phyloP scores from a whole-genome alignment of 2,113 vertebrate species.

The Odocoileus virginianus region DNA sequence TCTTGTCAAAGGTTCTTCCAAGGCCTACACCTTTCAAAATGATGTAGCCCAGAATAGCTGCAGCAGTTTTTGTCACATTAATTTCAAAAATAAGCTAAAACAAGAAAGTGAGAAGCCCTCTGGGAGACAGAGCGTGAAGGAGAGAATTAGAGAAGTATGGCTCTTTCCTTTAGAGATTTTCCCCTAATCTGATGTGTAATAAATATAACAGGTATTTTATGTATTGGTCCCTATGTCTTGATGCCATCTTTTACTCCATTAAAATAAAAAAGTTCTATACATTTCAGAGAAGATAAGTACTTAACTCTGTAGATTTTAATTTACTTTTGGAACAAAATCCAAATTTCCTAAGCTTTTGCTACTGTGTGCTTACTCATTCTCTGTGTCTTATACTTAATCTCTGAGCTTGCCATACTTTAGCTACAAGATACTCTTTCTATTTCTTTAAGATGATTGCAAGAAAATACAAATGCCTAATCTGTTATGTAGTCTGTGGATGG shows the following conservation, averaged over 20 bases:
- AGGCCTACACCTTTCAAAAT: not conserved
- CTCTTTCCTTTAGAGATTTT: not conserved
- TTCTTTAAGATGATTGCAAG: not conserved
- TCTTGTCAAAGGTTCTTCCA: not conserved
- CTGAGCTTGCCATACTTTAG: not conserved
- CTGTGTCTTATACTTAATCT: not conserved
- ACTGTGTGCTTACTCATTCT: not conserved
- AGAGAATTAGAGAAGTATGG: not conserved
- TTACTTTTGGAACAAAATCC: not conserved
- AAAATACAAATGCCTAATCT: not conserved
- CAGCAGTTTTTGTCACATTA: not conserved
- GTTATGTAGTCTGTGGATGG: too few relatives aligned
- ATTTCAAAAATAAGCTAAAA: not conserved
- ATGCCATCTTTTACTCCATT: not conserved
- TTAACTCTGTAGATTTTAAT: not conserved
- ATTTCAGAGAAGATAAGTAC: not conserved
- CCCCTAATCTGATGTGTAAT: not conserved
- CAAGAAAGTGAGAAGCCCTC: not conserved
- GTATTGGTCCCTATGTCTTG: not conserved
- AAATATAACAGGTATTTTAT: not conserved
- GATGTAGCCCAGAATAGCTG: not conserved
- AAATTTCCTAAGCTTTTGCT: not conserved
- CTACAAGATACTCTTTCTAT: not conserved
- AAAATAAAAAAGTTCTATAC: not conserved
- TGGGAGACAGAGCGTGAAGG: not conserved